Evolutionary conservation across 2,113 vertebrate species (phyloP).

Genomic region (Crotalus helleri): DNA sequence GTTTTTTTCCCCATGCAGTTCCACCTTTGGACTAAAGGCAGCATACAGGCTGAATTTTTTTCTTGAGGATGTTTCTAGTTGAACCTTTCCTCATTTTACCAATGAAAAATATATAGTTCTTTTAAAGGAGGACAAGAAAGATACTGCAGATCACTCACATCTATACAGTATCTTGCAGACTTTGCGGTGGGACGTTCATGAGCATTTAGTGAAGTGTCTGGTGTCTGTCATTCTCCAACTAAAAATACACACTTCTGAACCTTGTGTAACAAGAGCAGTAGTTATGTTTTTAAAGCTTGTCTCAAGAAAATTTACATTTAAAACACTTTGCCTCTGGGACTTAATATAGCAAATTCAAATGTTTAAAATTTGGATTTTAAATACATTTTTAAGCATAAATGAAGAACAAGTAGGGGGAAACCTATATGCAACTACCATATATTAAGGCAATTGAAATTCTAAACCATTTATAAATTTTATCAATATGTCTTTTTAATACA

Average conservation of each 20-base stretch:
- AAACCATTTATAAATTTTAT: neutral
- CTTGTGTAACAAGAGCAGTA: neutral
- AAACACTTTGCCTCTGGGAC: neutral
- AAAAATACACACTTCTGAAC: neutral
- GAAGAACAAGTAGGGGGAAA: neutral
- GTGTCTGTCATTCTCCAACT: neutral
- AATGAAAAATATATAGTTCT: neutral
- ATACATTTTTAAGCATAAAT: neutral
- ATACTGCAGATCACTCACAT: neutral
- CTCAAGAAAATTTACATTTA: neutral
- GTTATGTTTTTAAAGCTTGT: neutral
- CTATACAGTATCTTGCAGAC: neutral
- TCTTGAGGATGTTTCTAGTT: neutral
- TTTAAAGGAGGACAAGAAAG: neutral
- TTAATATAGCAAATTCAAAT: neutral
- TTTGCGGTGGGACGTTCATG: neutral
- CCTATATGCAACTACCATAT: neutral
- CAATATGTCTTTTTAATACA: neutral
- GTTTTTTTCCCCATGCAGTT: neutral
- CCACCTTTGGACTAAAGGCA: neutral
- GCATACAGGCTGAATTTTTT: neutral
- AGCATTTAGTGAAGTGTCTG: neutral
- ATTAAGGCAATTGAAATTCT: neutral
- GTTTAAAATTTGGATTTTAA: neutral
- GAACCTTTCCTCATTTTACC: neutral